Percentiles rank a stretch among this genome's conserved stretches.
phyloP scores from a whole-genome alignment of 2,797 vertebrate genomes.

The Parauchenoglanis ngamensis region DNA sequence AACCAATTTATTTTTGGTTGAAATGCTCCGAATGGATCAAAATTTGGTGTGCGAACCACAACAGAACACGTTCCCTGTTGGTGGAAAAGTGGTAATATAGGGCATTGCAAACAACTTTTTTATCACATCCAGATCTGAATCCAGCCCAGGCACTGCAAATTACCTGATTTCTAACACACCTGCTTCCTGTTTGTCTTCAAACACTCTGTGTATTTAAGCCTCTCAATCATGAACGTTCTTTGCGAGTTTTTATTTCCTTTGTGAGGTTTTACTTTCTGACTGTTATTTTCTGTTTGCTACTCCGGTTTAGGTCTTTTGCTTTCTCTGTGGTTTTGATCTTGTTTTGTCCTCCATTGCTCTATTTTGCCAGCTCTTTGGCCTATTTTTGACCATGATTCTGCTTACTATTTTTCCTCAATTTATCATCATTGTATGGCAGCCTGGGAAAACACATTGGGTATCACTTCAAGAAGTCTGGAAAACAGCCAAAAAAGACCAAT shows the following conservation, averaged over 20 bases:
- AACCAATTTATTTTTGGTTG: too few relatives aligned
- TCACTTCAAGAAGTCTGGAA: not conserved
- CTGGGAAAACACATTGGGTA: not conserved
- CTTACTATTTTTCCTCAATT: not conserved
- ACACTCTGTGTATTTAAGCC: not conserved
- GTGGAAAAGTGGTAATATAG: not conserved
- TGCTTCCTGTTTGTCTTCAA: not conserved
- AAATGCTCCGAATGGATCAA: too few relatives aligned
- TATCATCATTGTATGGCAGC: not conserved
- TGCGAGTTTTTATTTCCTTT: not conserved
- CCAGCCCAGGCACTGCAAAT: not conserved
- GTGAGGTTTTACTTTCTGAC: not conserved
- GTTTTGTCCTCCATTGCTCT: too few relatives aligned
- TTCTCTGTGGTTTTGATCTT: too few relatives aligned
- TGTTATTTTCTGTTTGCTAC: not conserved
- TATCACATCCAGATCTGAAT: not conserved
- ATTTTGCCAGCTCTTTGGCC: not conserved
- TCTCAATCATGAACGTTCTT: not conserved
- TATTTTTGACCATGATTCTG: not conserved
- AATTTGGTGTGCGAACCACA: too few relatives aligned
- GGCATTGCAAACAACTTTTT: not conserved
- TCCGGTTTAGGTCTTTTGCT: too few relatives aligned
- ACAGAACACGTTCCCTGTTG: too few relatives aligned
- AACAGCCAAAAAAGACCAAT: not conserved
- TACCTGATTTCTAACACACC: not conserved